Evolutionary conservation across 2,888 invertebrate species (phyloP).

Genomic region (Temnothorax unifasciatus): DNA sequence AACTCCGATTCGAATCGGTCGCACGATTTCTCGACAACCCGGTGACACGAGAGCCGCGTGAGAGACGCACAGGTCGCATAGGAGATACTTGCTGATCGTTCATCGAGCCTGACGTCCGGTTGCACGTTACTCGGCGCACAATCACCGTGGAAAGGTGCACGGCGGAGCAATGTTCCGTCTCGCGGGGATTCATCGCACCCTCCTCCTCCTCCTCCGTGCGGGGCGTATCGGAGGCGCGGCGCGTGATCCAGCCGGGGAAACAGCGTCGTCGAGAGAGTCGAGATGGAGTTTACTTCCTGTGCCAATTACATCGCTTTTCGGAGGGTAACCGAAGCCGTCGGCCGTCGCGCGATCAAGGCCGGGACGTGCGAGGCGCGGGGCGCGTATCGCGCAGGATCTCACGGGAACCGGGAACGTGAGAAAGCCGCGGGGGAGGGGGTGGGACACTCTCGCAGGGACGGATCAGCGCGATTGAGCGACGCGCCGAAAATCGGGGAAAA

Average conservation of each 20-base stretch:
- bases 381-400: slow-evolving; percentile 45
- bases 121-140: slow-evolving; percentile 15
- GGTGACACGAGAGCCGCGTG: background rate
- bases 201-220: background rate
- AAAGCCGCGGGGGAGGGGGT: background rate
- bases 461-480: background rate
- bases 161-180: too few species aligned
- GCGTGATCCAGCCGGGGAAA: background rate
- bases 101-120: background rate
- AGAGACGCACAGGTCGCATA: background rate
- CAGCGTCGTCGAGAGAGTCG: background rate
- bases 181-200: background rate
- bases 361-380: slow-evolving; percentile 16
- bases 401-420: slow-evolving; percentile 19
- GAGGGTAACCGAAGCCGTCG: slow-evolving; percentile 21
- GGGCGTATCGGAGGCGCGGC: background rate
- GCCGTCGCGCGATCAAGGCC: slow-evolving; percentile 44
- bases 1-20: too few species aligned
- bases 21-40: background rate
- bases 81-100: slow-evolving; percentile 24
- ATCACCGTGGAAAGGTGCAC: slow-evolving; percentile 10
- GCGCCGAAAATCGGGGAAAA: slow-evolving; percentile 2
- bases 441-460: background rate
- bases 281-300: slow-evolving; percentile 33
- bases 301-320: slow-evolving; percentile 30